Conservation (phyloP, 2,888 invertebrate genomes). For the Trachelus iudaicus region DNA sequence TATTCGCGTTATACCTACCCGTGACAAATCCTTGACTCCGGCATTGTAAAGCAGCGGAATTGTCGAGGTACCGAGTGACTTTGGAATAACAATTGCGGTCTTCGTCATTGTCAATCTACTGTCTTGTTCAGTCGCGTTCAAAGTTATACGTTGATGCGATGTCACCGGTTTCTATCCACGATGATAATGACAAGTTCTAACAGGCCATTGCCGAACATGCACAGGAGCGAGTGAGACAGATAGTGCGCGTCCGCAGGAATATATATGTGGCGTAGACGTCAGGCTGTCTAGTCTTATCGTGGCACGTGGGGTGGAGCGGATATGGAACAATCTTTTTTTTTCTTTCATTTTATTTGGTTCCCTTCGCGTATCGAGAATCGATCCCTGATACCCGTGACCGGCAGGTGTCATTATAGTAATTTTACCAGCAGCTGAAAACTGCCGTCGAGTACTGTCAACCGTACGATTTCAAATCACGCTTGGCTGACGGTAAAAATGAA, state of each 20-base stretch:
- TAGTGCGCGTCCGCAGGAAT: neutral
- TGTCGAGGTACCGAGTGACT: neutral
- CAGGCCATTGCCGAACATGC: neutral
- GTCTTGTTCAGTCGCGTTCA: neutral
- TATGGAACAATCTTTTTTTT: neutral
- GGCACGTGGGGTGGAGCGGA: neutral
- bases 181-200: neutral
- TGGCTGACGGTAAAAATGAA: neutral
- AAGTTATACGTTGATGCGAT: neutral
- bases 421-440: neutral
- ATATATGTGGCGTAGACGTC: neutral
- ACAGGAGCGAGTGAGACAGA: neutral
- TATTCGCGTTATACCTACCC: neutral
- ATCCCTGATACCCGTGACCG: neutral
- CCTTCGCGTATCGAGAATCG: neutral
- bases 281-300: neutral
- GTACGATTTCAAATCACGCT: neutral
- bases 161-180: neutral
- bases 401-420: neutral
- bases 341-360: neutral
- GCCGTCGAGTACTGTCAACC: neutral
- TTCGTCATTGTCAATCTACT: neutral
- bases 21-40: neutral
- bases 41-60: neutral
- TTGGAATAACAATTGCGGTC: neutral